A percentile compares a stretch with the other conserved stretches of the same genome.
Evolutionary conservation across 2,113 vertebrate species (phyloP).

Genomic region (Sphyrna mokarran): DNA sequence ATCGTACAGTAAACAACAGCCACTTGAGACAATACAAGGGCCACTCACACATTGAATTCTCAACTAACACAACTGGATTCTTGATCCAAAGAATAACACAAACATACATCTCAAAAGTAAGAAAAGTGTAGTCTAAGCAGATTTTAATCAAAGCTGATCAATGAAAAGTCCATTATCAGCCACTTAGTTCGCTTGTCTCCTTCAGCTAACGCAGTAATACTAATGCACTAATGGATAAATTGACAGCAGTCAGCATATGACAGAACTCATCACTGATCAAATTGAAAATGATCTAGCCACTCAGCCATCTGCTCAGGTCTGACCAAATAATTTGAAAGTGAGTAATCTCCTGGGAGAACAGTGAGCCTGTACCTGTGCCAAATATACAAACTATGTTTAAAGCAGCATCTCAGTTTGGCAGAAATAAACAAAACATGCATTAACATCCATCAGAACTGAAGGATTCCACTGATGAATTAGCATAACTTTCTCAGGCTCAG

Average conservation of each 20-base stretch:
- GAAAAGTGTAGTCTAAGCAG: neutral
- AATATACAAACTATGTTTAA: neutral
- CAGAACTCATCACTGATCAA: slow-evolving; percentile 44
- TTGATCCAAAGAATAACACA: neutral
- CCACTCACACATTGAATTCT: neutral
- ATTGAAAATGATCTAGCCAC: slow-evolving; percentile 43
- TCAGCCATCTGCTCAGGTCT: slow-evolving; percentile 44
- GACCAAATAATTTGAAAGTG: slow-evolving; percentile 41
- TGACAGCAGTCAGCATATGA: slow-evolving; percentile 49
- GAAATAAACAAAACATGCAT: neutral
- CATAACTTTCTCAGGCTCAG: neutral
- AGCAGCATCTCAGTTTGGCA: neutral
- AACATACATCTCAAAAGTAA: neutral
- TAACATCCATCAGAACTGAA: neutral
- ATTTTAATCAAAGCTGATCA: slow-evolving; percentile 27
- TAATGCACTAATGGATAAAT: slow-evolving; percentile 16
- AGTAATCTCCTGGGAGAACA: neutral
- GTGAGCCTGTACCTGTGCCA: neutral
- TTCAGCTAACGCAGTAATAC: neutral
- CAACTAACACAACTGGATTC: neutral
- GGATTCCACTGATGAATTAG: neutral
- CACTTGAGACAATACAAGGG: no score
- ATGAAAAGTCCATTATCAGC: slow-evolving; percentile 30
- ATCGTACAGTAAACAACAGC: neutral
- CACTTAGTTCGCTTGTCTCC: slow-evolving; percentile 10